Evolutionary conservation across 2,113 vertebrate species (phyloP).

Genomic region (Melanostigma gelatinosum): DNA sequence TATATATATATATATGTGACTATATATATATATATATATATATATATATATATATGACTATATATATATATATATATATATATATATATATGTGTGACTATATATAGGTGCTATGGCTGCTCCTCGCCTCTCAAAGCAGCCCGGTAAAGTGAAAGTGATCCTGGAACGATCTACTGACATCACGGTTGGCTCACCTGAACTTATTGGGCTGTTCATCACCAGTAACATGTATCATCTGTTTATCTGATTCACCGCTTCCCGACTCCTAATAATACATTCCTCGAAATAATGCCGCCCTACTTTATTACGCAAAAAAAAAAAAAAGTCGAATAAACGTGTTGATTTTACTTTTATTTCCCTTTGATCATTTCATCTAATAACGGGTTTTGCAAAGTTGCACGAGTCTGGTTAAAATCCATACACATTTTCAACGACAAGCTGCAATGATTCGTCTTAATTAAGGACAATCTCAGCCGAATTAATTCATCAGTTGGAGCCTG

Average conservation of each 20-base stretch:
- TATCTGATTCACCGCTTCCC: background rate
- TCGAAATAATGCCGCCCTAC: background rate
- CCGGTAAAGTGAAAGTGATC: background rate
- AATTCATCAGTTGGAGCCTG: background rate
- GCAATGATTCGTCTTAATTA: slow-evolving; percentile 3
- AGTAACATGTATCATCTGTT: background rate
- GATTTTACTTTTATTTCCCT: background rate
- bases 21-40: no score
- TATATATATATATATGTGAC: no score
- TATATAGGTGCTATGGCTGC: background rate
- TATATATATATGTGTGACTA: no score
- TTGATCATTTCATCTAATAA: background rate
- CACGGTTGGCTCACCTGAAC: slow-evolving; percentile 14
- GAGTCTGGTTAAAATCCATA: background rate
- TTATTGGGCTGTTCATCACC: background rate
- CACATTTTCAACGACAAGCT: background rate
- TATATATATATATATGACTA: no score
- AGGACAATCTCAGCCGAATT: no score
- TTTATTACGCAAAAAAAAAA: background rate
- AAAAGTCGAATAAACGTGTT: background rate
- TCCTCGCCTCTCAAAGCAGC: background rate
- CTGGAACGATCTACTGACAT: slow-evolving; percentile 51
- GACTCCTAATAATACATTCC: background rate
- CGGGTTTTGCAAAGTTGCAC: background rate
- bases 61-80: no score